Base-by-base conservation (phyloP, 2,113 vertebrate genomes). In the Scopus umbretta region DNA sequence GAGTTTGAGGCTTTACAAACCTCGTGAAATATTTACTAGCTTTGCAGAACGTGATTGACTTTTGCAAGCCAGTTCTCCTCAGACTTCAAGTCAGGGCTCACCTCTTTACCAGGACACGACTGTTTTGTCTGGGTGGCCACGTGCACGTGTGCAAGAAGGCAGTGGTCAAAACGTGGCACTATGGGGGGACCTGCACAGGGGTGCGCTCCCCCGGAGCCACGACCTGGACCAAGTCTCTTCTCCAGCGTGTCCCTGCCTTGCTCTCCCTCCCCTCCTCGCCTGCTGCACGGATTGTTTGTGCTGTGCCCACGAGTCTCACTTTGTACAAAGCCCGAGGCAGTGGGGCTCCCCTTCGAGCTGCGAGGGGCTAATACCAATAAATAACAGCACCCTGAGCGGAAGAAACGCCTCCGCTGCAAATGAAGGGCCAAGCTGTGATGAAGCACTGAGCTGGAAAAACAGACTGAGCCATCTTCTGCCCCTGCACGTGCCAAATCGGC, bases 1-100 rank as follows among this genome's bases (percentile, higher is more conserved):
- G 95, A 49, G 70, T 66, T 13, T 58, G 92, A 92, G 86, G 95
- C 65, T 89, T 84, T 80, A 72, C 38, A 79, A 95, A 78, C 65
- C 83, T 91, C 6, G 0, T 89, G 80, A 92, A 89, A 62, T 63
- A 84, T 84, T 96, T 86, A 62, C 94, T 53, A 66, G 91, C 88
- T 86, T 53, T 88, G 83, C 80, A 94, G 75, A 73, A 36, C 32
- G 5, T 52, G 88, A 83, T 32, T 25, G 92, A 53, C 63, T 86
- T 50, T 27, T 88, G 63, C 62, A 34, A 30, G 52, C 19, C 42
- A 27, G 9, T 25, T 90, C 42, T 89, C 16, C 13, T 59, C 82
- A 58, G 67, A 13, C 50, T 66, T 56, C 9, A 23, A 59, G 29
- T 43, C 50, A 32, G 80, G 67, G 30, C 71, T 88, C 62, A 6